These are phyloP conservation scores for Picathartes gymnocephalus DNA, from an alignment of 2,113 vertebrate species.

Conservation along the genomic window DNA sequence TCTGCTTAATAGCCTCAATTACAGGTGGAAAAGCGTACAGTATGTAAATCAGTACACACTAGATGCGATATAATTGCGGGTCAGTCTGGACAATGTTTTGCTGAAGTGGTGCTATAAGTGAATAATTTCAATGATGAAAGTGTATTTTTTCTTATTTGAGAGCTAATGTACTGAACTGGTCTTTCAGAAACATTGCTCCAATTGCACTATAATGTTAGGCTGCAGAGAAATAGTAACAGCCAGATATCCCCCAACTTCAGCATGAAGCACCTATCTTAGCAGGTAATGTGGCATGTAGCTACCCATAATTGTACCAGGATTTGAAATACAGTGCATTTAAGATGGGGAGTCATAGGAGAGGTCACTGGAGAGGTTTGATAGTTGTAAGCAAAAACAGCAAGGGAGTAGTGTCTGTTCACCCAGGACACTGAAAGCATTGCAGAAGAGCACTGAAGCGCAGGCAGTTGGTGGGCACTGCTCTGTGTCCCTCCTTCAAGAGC, in stretches of 20 bases:
- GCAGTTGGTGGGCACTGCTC: fast-evolving
- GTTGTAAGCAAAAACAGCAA: background rate
- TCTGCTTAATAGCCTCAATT: constrained; percentile 66
- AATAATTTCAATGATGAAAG: constrained; percentile 65
- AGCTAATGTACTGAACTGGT: constrained; percentile 63
- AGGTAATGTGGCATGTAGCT: background rate
- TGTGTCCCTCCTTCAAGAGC: background rate
- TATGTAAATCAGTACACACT: constrained; percentile 60
- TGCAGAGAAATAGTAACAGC: constrained; percentile 38
- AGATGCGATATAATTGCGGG: constrained; percentile 65
- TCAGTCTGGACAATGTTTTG: constrained; percentile 56
- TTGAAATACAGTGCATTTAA: background rate
- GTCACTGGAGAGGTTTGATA: background rate
- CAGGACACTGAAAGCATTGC: background rate
- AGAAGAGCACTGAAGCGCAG: background rate
- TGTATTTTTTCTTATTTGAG: constrained; percentile 61
- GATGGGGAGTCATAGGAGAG: background rate
- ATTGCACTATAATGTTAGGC: constrained; percentile 61
- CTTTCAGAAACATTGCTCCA: constrained; percentile 62
- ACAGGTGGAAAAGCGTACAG: constrained; percentile 55
- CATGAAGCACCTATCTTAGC: background rate
- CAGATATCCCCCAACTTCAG: background rate
- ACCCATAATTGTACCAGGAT: background rate
- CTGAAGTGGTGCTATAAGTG: constrained; percentile 65
- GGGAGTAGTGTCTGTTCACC: background rate